phyloP scores from a whole-genome alignment of 2,888 invertebrate genomes.

The Neuroscelio doddi region DNA sequence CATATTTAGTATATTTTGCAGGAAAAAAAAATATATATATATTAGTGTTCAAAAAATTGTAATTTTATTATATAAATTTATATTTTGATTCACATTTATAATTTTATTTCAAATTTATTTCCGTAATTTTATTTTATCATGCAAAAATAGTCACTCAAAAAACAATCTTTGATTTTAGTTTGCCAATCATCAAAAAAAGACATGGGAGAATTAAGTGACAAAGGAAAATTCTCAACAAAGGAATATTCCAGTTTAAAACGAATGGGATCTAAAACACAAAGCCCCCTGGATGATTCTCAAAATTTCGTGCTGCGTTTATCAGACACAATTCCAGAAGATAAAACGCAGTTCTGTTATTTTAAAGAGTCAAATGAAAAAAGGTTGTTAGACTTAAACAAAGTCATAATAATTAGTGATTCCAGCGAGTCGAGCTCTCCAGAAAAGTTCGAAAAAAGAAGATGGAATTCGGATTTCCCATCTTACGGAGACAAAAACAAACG shows the following conservation, averaged over 20 bases:
- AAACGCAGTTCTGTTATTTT: conserved; percentile 4
- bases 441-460: conserved; percentile 13
- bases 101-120: too few relatives aligned
- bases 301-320: conserved; percentile 12
- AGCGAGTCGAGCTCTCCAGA: conserved; percentile 49
- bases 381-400: conserved; percentile 28
- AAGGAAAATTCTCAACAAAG: neutral
- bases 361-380: neutral
- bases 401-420: conserved; percentile 65
- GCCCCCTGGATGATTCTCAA: conserved; percentile 15
- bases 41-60: too few relatives aligned
- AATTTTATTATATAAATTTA: too few relatives aligned
- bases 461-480: neutral
- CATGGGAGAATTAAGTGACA: neutral
- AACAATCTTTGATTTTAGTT: too few relatives aligned
- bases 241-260: neutral
- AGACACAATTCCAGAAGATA: conserved; percentile 6
- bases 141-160: too few relatives aligned
- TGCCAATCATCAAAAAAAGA: too few relatives aligned
- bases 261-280: neutral
- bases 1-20: too few relatives aligned
- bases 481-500: conserved; percentile 12
- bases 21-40: too few relatives aligned
- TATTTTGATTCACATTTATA: too few relatives aligned
- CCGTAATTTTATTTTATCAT: too few relatives aligned